Base-by-base conservation (phyloP, 2,113 vertebrate genomes). In the Lanius ludovicianus region DNA sequence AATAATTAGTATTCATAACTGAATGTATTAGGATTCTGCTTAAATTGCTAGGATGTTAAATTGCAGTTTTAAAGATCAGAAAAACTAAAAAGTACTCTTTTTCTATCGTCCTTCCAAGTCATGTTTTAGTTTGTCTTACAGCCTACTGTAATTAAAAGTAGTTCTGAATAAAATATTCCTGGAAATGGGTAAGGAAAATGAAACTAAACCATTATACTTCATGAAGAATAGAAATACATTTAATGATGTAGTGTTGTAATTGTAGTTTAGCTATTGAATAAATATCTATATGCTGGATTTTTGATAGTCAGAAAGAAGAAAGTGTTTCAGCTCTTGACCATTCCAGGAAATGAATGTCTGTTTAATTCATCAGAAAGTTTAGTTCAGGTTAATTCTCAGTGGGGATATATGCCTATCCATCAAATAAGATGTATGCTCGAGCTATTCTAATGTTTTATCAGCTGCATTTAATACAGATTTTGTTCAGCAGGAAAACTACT, bases 361-460 rank as follows among this genome's bases (percentile, higher is more conserved):
- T 97, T 97, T 92, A 95, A 88, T 85, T 96, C 95, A 98, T 98
- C 96, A 97, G 97, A 97, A 97, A 97, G 88, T 97, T 98, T 97
- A 97, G 96, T 97, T 97, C 89, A 98, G 96, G 89, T 97, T 97
- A 95, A 91, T 92, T 87, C 93, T 96, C 92, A 83, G 89, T 62
- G 96, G 93, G 84, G 85, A 92, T 93, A 95, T 56, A 93, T 96
- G 80, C 96, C 94, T 97, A 97, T 98, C 97, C 98, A 98, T 98
- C 93, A 97, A 97, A 97, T 91, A 84, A 94, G 94, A 96, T 95
- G 82, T 97, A 96, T 97, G 87, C 93, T 95, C 96, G 79, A 96
- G 84, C 78, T 95, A 95, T 95, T 98, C 95, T 98, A 91, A 95
- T 96, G 91, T 97, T 96, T 84, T 96, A 97, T 96, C 96, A 98